These are phyloP conservation scores for Stictocephala bisonia DNA, from an alignment of 2,888 invertebrate genomes.

Conservation along the genomic window DNA sequence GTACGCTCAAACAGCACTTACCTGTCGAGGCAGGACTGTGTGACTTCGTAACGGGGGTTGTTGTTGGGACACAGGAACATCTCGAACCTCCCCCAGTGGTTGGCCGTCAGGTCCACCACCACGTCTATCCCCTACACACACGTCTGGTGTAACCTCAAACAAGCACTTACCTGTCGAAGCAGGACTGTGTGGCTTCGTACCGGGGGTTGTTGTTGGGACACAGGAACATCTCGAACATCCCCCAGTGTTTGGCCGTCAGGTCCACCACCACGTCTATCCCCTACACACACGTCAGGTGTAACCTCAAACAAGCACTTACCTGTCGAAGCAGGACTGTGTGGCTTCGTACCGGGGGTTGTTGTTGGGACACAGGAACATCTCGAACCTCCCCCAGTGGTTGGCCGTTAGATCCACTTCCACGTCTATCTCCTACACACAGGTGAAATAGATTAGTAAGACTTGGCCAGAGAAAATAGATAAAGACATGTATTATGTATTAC, in stretches of 20 bases:
- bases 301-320: constrained; percentile 65
- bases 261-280: constrained; percentile 88
- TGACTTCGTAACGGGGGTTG: constrained; percentile 80
- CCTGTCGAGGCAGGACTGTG: constrained; percentile 86
- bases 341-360: constrained; percentile 83
- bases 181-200: constrained; percentile 82
- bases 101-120: constrained; percentile 89
- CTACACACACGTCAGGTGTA: constrained; percentile 70
- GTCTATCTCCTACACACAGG: constrained; percentile 75
- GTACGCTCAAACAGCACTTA: too few relatives aligned
- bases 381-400: constrained; percentile 89
- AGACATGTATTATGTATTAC: neutral
- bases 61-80: constrained; percentile 88
- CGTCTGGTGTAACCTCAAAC: too few relatives aligned
- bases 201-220: constrained; percentile 88
- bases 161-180: constrained; percentile 83
- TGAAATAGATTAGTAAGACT: constrained; percentile 44
- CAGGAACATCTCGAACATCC: constrained; percentile 84
- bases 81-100: constrained; percentile 89
- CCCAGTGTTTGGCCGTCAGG: constrained; percentile 90
- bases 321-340: constrained; percentile 85
- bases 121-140: constrained; percentile 78
- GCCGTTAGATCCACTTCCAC: constrained; percentile 90
- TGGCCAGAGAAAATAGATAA: neutral
- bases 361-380: constrained; percentile 86